Base-by-base conservation (phyloP, 1,140 invertebrate genomes). In the Rhynchophorus ferrugineus region DNA sequence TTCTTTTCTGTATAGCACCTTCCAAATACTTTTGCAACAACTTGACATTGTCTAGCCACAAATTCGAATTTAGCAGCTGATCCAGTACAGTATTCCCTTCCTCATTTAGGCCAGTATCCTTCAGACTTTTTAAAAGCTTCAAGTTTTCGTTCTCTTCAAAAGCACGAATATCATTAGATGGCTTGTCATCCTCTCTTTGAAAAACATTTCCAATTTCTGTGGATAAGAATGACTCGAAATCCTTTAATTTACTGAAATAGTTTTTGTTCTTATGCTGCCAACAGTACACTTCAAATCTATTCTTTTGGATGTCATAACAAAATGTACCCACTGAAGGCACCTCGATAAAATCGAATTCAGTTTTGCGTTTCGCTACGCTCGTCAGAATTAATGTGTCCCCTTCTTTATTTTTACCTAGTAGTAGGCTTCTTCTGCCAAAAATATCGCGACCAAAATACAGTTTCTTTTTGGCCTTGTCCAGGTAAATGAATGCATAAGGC, bases 391-490 rank as follows among this genome's bases (percentile, higher is more conserved):
- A 60, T 19, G 66, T 60, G 35, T 70, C 56, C 7, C 59, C 45
- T 41, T 61, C 45, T 6, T 69, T 53, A 58, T 71, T 66, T 56
- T 76, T 69, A 64, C 79, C 78, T 63, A 89, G 77, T 13, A 94
- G 70, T 29, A 95, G 73, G 71, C 88, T 89, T 56, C 88, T 81
- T 58, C 91, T 76, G 18, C 93, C 93, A 69, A 92, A 82, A 55
- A 75, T 73, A 73, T 97, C 93, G 68, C 92, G 75, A 5, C 82
- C 84, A 74, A 95, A 93, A 74, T 86, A 93, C 29, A 97, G 56
- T 11, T 64, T 67, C 41, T 80, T 72, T 2, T 62, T 65, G 29
- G 56, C 52, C 65, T 77, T 82, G 62, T 90, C 75, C 68, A 79
- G 89, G 67, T 85, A 92, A 41, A 94, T 78, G 46, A 95, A 79